Percentiles rank a stretch among this genome's conserved stretches.
phyloP scores from a whole-genome alignment of 2,797 vertebrate species.

The Stomatorhinus walkeri region DNA sequence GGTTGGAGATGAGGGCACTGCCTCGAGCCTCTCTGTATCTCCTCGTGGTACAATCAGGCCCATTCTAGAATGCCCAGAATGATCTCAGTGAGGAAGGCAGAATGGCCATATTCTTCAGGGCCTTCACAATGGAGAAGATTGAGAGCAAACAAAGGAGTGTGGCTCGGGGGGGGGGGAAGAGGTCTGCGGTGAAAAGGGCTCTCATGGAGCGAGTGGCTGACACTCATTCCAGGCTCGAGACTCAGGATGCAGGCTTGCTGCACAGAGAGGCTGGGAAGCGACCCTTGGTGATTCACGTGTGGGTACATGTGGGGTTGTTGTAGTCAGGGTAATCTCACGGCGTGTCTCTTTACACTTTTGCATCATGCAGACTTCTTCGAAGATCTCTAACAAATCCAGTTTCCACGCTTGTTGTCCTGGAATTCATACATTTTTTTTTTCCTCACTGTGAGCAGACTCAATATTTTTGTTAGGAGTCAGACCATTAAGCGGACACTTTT shows the following conservation, averaged over 20 bases:
- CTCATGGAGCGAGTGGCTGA: neutral
- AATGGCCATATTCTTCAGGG: conserved; percentile 48
- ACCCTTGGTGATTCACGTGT: neutral
- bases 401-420: neutral
- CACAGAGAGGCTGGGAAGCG: neutral
- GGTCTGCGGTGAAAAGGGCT: conserved; percentile 14
- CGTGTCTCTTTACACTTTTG: neutral
- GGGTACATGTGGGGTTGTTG: neutral
- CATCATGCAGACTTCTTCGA: neutral
- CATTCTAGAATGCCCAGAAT: conserved; percentile 45
- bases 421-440: neutral
- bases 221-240: neutral
- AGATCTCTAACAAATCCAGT: neutral
- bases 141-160: conserved; percentile 26
- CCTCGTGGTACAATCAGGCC: conserved; percentile 50
- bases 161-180: neutral
- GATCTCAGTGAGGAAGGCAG: conserved; percentile 38
- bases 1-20: neutral
- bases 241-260: neutral
- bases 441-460: neutral
- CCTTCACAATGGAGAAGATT: conserved; percentile 45
- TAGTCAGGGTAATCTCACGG: neutral
- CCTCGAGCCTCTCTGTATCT: conserved; percentile 20
- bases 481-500: neutral
- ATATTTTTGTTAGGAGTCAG: neutral